These are phyloP conservation scores for Galeopterus variegatus DNA, from an alignment of 2,113 vertebrate genomes.

Conservation along the genomic window DNA sequence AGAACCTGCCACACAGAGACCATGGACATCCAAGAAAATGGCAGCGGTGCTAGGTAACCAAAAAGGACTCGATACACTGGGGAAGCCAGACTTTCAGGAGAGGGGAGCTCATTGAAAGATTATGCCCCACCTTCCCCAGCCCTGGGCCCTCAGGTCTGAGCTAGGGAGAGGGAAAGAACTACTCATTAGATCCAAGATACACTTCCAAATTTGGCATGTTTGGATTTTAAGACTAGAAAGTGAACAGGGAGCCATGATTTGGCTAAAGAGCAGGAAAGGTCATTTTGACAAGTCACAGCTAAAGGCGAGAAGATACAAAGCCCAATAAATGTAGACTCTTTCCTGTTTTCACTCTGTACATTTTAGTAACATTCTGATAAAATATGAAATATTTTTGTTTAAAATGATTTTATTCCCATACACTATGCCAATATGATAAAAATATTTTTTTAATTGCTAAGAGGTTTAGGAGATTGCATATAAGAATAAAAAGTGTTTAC, in stretches of 20 bases:
- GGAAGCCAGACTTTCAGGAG: background rate
- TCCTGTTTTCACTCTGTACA: background rate
- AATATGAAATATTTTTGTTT: background rate
- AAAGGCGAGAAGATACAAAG: background rate
- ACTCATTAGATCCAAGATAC: background rate
- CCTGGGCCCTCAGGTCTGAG: background rate
- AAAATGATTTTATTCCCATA: background rate
- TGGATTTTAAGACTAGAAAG: background rate
- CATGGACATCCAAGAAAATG: rapidly evolving
- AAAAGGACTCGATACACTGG: background rate
- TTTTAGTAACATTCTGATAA: background rate
- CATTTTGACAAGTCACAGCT: background rate
- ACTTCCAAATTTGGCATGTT: background rate
- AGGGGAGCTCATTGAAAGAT: background rate
- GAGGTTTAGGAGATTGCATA: background rate
- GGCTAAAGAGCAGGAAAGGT: background rate
- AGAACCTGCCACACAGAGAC: background rate
- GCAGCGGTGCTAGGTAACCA: background rate
- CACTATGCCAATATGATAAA: background rate
- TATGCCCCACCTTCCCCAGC: background rate
- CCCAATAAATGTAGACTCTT: background rate
- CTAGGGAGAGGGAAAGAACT: rapidly evolving
- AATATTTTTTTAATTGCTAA: background rate
- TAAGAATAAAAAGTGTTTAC: background rate
- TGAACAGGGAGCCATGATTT: background rate